Evolutionary conservation across 35 echinoderm and acorn worm species (phyloP).

Genomic region (Nesometra sesokonis): DNA sequence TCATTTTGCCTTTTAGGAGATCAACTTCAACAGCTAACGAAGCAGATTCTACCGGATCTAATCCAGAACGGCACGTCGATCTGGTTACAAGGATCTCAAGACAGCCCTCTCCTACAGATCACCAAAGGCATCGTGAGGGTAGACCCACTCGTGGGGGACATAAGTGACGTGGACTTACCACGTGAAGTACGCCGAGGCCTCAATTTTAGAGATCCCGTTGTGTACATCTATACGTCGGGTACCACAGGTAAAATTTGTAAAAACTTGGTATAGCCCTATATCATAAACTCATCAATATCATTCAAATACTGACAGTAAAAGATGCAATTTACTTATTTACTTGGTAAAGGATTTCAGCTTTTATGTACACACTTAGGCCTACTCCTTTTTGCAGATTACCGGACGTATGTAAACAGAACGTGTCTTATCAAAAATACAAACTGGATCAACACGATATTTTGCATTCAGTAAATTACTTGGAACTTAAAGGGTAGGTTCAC

Average conservation of each 20-base stretch:
- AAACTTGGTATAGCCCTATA: no score
- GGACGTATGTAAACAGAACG: no score
- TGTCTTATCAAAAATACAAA: no score
- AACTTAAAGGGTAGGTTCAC: no score
- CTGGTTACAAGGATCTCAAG: conserved; percentile 49
- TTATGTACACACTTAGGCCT: no score
- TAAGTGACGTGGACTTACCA: conserved; percentile 39
- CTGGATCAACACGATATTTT: no score
- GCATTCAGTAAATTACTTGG: no score
- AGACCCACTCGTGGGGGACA: neutral
- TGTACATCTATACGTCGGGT: conserved; percentile 91
- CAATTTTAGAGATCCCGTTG: conserved; percentile 59
- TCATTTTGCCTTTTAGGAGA: conserved; percentile 13
- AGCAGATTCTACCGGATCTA: conserved; percentile 64
- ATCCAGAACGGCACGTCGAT: conserved; percentile 16
- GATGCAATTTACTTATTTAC: no score
- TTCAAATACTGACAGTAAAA: no score
- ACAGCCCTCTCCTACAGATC: conserved; percentile 7
- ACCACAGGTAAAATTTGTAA: conserved; percentile 60
- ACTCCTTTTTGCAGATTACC: no score
- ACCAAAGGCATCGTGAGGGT: conserved; percentile 1
- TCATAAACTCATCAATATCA: no score
- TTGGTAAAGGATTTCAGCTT: no score
- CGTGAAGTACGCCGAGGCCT: conserved; percentile 52
- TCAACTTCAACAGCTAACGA: neutral